Evolutionary conservation across 2,113 vertebrate species (phyloP).

Genomic region (Panthera tigris): DNA sequence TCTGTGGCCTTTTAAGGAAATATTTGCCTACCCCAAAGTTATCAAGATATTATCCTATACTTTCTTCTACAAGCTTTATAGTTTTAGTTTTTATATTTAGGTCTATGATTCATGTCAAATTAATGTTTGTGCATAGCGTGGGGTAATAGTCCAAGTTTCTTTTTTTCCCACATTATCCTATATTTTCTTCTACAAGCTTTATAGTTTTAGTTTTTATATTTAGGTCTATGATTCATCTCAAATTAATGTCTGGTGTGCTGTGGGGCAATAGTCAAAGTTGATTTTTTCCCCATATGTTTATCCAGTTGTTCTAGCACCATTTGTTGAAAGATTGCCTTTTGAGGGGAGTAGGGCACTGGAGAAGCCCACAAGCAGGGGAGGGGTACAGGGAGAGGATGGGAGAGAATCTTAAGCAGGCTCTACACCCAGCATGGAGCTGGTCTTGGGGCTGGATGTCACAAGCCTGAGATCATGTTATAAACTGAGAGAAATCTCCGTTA

Average conservation of each 20-base stretch:
- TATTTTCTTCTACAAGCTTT: background rate
- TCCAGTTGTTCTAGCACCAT: background rate
- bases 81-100: background rate
- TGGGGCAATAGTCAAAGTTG: background rate
- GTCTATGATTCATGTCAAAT: background rate
- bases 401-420: too few relatives aligned
- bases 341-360: too few relatives aligned
- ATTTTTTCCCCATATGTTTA: background rate
- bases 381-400: too few relatives aligned
- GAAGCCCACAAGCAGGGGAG: too few relatives aligned
- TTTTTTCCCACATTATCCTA: background rate
- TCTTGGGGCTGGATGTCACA: too few relatives aligned
- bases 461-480: too few relatives aligned
- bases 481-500: background rate
- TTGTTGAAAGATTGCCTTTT: background rate
- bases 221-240: background rate
- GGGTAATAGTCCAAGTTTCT: background rate
- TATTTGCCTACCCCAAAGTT: background rate
- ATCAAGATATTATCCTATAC: background rate
- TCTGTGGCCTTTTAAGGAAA: background rate
- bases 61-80: background rate
- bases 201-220: background rate
- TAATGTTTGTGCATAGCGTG: background rate
- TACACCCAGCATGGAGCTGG: too few relatives aligned
- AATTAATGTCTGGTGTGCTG: background rate